A percentile compares a stretch with the other conserved stretches of the same genome.
Evolutionary conservation across 2,797 vertebrate genomes (phyloP).

Genomic region (Ctenopoma kingsleyae): DNA sequence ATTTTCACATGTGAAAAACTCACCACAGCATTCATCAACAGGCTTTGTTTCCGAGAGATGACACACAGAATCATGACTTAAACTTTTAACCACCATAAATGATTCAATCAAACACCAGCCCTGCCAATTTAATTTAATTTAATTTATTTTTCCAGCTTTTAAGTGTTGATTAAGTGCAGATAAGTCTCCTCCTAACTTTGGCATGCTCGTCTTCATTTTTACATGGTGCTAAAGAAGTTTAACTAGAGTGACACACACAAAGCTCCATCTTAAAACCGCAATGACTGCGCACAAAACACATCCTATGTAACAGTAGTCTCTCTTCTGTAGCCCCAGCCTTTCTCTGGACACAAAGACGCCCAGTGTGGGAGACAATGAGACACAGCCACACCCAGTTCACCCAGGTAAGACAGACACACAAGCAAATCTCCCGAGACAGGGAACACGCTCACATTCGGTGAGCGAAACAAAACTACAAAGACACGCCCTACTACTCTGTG

Average conservation of each 20-base stretch:
- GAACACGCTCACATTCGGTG: constrained; percentile 66
- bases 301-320: constrained; percentile 79
- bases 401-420: constrained; percentile 73
- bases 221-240: constrained; percentile 5
- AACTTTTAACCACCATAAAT: constrained; percentile 4
- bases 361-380: constrained; percentile 77
- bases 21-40: background rate
- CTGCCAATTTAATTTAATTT: background rate
- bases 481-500: constrained; percentile 74
- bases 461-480: constrained; percentile 74
- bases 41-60: background rate
- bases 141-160: background rate
- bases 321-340: constrained; percentile 74
- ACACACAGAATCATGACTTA: background rate
- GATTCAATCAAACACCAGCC: constrained; percentile 12
- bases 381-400: constrained; percentile 78
- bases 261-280: constrained; percentile 32
- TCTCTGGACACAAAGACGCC: constrained; percentile 77
- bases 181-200: background rate
- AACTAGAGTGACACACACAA: constrained; percentile 32
- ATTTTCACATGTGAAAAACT: background rate
- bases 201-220: background rate
- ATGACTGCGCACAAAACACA: constrained; percentile 68
- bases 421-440: constrained; percentile 66
- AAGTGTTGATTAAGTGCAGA: background rate